These are phyloP conservation scores for Drosophila prolongata DNA, from an alignment of 2,888 invertebrate genomes.

Conservation along the genomic window DNA sequence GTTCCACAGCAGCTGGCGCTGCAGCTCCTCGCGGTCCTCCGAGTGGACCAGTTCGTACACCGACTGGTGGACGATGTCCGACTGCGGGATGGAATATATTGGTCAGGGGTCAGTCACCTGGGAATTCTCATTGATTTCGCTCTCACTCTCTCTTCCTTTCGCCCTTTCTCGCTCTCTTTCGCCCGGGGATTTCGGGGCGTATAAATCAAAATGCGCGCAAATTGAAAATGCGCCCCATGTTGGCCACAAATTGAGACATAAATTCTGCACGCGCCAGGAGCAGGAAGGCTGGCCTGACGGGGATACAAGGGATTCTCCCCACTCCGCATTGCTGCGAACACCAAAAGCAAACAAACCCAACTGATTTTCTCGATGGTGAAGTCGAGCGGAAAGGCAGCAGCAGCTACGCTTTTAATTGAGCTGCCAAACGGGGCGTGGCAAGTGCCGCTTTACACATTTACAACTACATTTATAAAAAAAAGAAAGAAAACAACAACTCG, in stretches of 20 bases:
- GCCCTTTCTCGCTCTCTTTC: conserved; percentile 8
- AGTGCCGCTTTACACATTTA: conserved; percentile 82
- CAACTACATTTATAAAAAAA: conserved; percentile 82
- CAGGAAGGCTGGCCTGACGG: conserved; percentile 22
- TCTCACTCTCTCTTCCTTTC: conserved; percentile 22
- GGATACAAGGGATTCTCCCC: conserved; percentile 26
- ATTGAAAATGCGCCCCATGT: conserved; percentile 81
- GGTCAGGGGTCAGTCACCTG: conserved; percentile 62
- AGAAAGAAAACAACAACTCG: conserved; percentile 35
- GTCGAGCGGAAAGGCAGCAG: conserved; percentile 28
- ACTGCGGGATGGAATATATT: conserved; percentile 87
- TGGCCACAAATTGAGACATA: conserved; percentile 83
- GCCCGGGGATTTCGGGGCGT: conserved; percentile 58
- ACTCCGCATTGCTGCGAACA: conserved; percentile 3
- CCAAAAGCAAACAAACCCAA: conserved; percentile 39
- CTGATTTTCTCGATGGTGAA: conserved; percentile 12
- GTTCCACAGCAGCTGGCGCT: conserved; percentile 97
- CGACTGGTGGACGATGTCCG: conserved; percentile 99
- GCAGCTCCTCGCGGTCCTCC: conserved; percentile 98
- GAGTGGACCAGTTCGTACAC: conserved; percentile 99
- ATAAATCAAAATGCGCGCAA: conserved; percentile 81
- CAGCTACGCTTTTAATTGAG: conserved; percentile 83
- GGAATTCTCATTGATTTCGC: conserved; percentile 58
- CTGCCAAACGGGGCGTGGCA: conserved; percentile 83
- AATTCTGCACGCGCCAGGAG: conserved; percentile 78